phyloP scores from a whole-genome alignment of 2,888 invertebrate genomes.

The Eupeodes latifasciatus region DNA sequence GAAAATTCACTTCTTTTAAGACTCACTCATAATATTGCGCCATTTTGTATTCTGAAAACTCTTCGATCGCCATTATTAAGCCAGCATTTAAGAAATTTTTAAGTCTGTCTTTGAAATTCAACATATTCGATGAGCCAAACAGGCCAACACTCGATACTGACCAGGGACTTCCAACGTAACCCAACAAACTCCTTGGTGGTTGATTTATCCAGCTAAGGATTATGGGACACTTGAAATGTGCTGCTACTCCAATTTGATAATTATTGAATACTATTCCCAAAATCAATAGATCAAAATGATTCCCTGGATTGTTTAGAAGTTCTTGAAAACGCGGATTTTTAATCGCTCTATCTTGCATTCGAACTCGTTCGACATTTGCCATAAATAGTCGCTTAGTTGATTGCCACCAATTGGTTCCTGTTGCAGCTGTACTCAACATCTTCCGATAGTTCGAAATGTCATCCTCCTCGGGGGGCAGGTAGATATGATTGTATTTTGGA shows the following conservation, averaged over 20 bases:
- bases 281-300: slow-evolving; percentile 77
- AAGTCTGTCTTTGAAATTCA: slow-evolving; percentile 78
- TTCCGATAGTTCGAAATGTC: slow-evolving; percentile 11
- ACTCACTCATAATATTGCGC: slow-evolving; percentile 61
- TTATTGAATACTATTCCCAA: slow-evolving; percentile 75
- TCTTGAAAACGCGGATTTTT: slow-evolving; percentile 61
- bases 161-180: slow-evolving; percentile 50
- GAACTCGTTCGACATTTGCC: slow-evolving; percentile 45
- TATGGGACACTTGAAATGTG: slow-evolving; percentile 77
- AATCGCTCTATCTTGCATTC: slow-evolving; percentile 52
- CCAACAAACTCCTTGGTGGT: not conserved
- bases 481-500: slow-evolving; percentile 79
- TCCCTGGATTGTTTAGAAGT: slow-evolving; percentile 61
- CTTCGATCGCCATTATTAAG: not conserved
- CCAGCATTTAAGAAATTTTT: slow-evolving; percentile 76
- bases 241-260: slow-evolving; percentile 76
- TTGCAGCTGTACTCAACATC: slow-evolving; percentile 1
- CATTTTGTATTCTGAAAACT: slow-evolving; percentile 52
- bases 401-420: slow-evolving; percentile 47
- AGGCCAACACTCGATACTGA: slow-evolving; percentile 43
- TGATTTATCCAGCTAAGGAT: slow-evolving; percentile 66
- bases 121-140: slow-evolving; percentile 23
- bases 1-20: not conserved
- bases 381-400: slow-evolving; percentile 27
- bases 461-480: slow-evolving; percentile 35